Conservation (phyloP, 2,113 vertebrate genomes). For the Cavia aperea region DNA sequence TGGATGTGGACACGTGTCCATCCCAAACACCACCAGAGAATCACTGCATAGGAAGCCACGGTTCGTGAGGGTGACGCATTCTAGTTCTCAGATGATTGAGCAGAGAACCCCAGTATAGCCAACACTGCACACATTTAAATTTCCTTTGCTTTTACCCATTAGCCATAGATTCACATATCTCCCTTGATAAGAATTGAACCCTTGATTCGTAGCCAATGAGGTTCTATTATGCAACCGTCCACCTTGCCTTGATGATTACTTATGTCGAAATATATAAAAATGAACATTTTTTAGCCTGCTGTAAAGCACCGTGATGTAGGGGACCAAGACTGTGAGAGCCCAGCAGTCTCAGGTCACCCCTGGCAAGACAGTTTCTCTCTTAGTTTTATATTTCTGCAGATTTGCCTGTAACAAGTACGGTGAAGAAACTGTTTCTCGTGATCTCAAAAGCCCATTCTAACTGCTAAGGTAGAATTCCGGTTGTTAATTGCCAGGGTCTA, state of each 20-base stretch:
- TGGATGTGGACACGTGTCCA: not conserved
- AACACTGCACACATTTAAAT: too few species aligned
- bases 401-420: conserved; percentile 15
- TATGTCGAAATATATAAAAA: too few species aligned
- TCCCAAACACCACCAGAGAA: not conserved
- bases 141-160: too few species aligned
- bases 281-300: too few species aligned
- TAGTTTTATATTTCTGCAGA: not conserved
- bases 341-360: too few species aligned
- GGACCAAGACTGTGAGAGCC: too few species aligned
- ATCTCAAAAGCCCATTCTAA: not conserved
- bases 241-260: too few species aligned
- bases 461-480: not conserved
- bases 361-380: not conserved
- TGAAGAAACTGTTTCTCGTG: not conserved
- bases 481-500: not conserved
- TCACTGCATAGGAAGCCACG: not conserved
- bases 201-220: too few species aligned
- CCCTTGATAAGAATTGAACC: too few species aligned
- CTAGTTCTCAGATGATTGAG: not conserved
- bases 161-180: too few species aligned
- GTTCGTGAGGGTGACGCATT: not conserved
- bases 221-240: too few species aligned
- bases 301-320: too few species aligned
- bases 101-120: not conserved